phyloP scores from a whole-genome alignment of 2,113 vertebrate species.

The Meles meles region DNA sequence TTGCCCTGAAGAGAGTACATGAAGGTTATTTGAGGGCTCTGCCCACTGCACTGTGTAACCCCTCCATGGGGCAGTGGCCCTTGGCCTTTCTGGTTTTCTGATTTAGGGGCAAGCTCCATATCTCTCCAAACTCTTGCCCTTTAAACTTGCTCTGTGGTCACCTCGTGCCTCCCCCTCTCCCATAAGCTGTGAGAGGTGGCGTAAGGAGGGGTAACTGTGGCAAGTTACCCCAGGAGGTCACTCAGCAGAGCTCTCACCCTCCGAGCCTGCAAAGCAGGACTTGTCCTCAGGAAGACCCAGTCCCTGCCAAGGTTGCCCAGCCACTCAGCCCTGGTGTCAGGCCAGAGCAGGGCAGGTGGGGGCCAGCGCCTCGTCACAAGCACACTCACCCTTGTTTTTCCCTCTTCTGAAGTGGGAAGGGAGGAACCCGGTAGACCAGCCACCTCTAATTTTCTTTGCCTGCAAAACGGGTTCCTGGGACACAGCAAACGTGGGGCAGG shows the following conservation, averaged over 20 bases:
- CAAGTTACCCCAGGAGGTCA: background rate
- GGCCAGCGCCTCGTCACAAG: too few relatives aligned
- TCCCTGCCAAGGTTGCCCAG: background rate
- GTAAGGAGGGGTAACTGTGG: background rate
- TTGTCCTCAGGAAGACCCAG: background rate
- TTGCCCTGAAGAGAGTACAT: background rate
- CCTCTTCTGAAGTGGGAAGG: background rate
- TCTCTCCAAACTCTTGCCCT: background rate
- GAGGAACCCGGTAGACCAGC: background rate
- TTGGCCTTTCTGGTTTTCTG: background rate
- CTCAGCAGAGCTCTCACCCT: background rate
- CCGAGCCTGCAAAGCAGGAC: background rate
- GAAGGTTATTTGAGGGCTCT: background rate
- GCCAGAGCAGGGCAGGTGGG: background rate
- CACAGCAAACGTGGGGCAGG: background rate
- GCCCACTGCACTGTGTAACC: background rate
- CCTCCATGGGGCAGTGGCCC: background rate
- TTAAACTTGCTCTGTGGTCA: background rate
- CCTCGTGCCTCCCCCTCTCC: background rate
- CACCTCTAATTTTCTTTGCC: constrained; percentile 39
- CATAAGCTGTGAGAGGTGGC: background rate
- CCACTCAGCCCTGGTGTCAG: background rate
- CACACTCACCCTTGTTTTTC: background rate
- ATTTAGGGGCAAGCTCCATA: background rate
- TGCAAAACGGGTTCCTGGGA: constrained; percentile 46